These are phyloP conservation scores for Druceiella hillmani DNA, from an alignment of 2,888 invertebrate genomes.

Conservation along the genomic window DNA sequence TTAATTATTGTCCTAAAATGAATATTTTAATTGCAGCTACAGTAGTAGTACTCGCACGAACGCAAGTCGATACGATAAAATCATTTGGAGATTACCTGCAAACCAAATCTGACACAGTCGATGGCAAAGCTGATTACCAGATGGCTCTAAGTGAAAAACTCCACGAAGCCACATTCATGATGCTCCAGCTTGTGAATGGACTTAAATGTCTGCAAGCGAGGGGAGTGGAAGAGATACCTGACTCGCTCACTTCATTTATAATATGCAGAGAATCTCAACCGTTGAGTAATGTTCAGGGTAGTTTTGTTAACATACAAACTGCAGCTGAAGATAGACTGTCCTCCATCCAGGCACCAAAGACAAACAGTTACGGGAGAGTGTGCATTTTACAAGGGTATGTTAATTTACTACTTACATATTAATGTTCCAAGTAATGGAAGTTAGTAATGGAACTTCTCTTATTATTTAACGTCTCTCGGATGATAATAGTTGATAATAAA, in stretches of 20 bases:
- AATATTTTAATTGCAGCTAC: slow-evolving; percentile 54
- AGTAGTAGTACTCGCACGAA: slow-evolving; percentile 66
- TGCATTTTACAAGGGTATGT: slow-evolving; percentile 72
- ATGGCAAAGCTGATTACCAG: slow-evolving; percentile 37
- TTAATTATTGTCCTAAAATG: background rate
- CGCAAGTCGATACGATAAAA: slow-evolving; percentile 70
- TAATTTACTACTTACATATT: slow-evolving; percentile 9
- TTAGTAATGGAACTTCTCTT: too few species aligned
- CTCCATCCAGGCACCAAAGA: slow-evolving; percentile 46
- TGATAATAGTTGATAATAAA: too few species aligned
- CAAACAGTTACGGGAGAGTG: slow-evolving; percentile 54
- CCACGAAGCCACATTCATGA: slow-evolving; percentile 69
- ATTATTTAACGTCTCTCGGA: too few species aligned
- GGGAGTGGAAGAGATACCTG: slow-evolving; percentile 73
- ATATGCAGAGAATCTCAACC: slow-evolving; percentile 56
- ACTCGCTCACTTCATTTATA: slow-evolving; percentile 66
- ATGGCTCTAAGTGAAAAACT: slow-evolving; percentile 46
- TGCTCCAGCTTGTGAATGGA: slow-evolving; percentile 76
- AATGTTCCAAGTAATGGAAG: slow-evolving; percentile 17
- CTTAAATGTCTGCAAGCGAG: slow-evolving; percentile 77
- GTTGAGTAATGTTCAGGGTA: slow-evolving; percentile 28
- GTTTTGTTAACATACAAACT: slow-evolving; percentile 31
- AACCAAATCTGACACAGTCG: slow-evolving; percentile 46
- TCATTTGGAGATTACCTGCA: slow-evolving; percentile 61
- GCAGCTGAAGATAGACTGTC: slow-evolving; percentile 41